phyloP scores from a whole-genome alignment of 2,888 invertebrate species.

The Bhutanitis thaidina region DNA sequence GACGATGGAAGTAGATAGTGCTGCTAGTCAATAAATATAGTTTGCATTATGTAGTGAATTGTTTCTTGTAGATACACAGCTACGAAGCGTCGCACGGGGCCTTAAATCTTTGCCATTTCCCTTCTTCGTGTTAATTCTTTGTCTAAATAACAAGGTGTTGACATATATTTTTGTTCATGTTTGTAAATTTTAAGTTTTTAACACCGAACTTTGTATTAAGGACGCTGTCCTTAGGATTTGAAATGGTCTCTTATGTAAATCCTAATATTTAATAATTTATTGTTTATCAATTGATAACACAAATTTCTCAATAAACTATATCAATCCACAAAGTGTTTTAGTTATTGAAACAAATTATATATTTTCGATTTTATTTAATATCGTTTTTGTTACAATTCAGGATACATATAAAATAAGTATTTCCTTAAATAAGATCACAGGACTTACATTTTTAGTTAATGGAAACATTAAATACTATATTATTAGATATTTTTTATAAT shows the following conservation, averaged over 20 bases:
- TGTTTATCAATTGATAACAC: slow-evolving; percentile 76
- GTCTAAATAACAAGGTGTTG: slow-evolving; percentile 63
- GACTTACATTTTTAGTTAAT: not conserved
- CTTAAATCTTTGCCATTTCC: slow-evolving; percentile 37
- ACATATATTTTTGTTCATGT: slow-evolving; percentile 64
- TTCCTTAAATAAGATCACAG: slow-evolving; percentile 5
- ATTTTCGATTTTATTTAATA: not conserved
- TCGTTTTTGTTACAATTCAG: not conserved
- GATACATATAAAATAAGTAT: not conserved
- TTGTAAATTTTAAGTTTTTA: slow-evolving; percentile 72
- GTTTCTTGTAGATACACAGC: slow-evolving; percentile 51
- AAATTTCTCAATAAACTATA: slow-evolving; percentile 72
- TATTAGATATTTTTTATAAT: no score
- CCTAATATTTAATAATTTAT: slow-evolving; percentile 74
- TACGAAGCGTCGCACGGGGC: slow-evolving; percentile 41
- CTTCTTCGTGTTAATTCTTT: slow-evolving; percentile 49
- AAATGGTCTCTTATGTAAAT: slow-evolving; percentile 56
- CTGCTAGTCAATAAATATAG: slow-evolving; percentile 75
- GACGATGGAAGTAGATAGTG: slow-evolving; percentile 71
- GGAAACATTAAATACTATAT: no score
- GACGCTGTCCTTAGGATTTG: slow-evolving; percentile 58
- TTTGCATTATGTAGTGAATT: slow-evolving; percentile 58
- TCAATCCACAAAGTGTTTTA: slow-evolving; percentile 45
- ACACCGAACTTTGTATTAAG: slow-evolving; percentile 46
- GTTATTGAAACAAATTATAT: not conserved